Conservation (phyloP, 2,888 invertebrate genomes). For the Coronaproctus castanopsis region DNA sequence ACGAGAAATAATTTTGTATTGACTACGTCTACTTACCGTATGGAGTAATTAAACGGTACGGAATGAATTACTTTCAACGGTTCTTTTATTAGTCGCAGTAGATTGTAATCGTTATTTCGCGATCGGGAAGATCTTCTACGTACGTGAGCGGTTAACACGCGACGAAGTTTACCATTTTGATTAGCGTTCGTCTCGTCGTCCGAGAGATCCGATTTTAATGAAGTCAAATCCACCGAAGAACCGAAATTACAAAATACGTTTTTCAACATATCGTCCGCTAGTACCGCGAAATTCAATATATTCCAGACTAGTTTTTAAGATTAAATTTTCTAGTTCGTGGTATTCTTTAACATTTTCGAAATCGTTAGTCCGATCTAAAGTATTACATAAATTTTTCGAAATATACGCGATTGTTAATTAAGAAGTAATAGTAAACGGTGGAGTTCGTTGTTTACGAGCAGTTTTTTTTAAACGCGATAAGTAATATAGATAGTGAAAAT, state of each 20-base stretch:
- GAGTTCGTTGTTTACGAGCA: no score
- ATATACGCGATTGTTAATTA: no score
- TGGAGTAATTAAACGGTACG: conserved; percentile 26
- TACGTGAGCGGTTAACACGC: conserved; percentile 26
- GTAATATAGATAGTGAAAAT: no score
- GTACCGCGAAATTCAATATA: no score
- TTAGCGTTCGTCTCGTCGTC: conserved; percentile 17
- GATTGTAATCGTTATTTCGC: conserved; percentile 22
- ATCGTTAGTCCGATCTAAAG: no score
- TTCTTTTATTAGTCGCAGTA: conserved; percentile 26
- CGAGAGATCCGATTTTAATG: conserved; percentile 15
- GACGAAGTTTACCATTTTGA: conserved; percentile 23
- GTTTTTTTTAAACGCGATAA: no score
- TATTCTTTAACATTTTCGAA: no score
- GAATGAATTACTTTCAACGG: conserved; percentile 27
- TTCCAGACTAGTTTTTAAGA: no score
- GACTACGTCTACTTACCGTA: conserved; percentile 22
- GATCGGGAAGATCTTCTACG: conserved; percentile 21
- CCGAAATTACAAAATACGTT: conserved; percentile 22
- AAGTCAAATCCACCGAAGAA: conserved; percentile 22
- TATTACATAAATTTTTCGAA: no score
- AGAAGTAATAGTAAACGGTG: no score
- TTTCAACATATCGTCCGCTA: conserved; percentile 10
- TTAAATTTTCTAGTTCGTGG: no score
- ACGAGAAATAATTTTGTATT: no score